These are phyloP conservation scores for Tigriopus japonicus DNA, from an alignment of 1,140 invertebrate species.

Conservation along the genomic window DNA sequence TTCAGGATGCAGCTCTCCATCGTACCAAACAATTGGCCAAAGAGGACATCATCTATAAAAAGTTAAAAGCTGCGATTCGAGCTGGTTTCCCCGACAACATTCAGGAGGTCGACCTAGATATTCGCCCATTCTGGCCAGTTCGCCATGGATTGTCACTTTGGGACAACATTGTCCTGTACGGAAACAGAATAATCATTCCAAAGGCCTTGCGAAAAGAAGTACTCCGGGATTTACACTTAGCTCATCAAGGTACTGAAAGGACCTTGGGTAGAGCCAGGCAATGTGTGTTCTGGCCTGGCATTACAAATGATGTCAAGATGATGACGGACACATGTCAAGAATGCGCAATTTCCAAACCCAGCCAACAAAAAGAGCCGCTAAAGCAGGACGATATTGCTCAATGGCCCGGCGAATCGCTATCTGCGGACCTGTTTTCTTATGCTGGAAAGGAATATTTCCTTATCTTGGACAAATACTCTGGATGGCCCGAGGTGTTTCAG, in stretches of 20 bases:
- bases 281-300: not conserved
- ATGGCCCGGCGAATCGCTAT: too few relatives aligned
- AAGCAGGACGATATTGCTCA: too few relatives aligned
- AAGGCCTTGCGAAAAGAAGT: not conserved
- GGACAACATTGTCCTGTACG: not conserved
- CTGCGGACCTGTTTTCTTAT: too few relatives aligned
- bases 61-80: not conserved
- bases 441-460: too few relatives aligned
- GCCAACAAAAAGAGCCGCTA: not conserved
- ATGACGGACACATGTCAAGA: not conserved
- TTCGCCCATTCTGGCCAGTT: not conserved
- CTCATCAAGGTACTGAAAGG: not conserved
- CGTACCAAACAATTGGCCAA: not conserved
- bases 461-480: too few relatives aligned
- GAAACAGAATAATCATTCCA: not conserved
- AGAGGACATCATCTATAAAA: not conserved
- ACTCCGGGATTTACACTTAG: not conserved
- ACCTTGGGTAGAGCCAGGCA: not conserved
- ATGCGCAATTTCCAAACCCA: not conserved
- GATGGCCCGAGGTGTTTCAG: too few relatives aligned
- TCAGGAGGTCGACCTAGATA: not conserved
- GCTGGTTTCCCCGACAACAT: not conserved
- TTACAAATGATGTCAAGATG: not conserved
- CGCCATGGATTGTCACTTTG: not conserved
- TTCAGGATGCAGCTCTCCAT: too few relatives aligned